A percentile compares a stretch with the other conserved stretches of the same genome.
Conservation (phyloP, 2,113 vertebrate genomes). For the Pseudorhombus dupliciocellatus region DNA sequence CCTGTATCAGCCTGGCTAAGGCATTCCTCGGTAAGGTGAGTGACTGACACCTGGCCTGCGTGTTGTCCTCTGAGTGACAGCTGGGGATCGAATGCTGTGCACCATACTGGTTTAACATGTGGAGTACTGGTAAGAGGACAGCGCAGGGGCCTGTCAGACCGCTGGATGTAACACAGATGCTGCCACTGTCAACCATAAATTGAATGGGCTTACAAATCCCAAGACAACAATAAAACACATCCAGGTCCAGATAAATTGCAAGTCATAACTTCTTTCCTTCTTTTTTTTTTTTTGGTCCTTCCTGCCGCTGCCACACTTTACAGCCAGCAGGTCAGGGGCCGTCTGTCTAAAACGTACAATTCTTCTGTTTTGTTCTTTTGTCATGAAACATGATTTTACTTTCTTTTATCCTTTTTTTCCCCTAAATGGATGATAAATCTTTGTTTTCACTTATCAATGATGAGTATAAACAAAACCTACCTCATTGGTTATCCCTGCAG, state of each 20-base stretch:
- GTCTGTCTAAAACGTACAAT: no score
- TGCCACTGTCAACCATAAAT: neutral
- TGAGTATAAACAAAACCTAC: no score
- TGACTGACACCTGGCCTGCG: neutral
- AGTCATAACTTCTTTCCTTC: neutral
- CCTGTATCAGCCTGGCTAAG: constrained; percentile 86
- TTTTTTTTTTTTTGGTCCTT: neutral
- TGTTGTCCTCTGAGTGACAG: no score
- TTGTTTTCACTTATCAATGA: no score
- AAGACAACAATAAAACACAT: neutral
- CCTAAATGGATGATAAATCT: no score
- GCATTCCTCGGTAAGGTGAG: constrained; percentile 92
- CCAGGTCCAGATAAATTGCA: neutral
- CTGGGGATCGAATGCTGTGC: neutral
- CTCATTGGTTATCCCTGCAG: constrained; percentile 66
- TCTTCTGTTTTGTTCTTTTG: no score
- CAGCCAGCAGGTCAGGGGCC: no score
- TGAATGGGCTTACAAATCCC: neutral
- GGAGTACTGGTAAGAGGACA: neutral
- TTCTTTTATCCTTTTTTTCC: no score
- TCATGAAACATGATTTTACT: no score
- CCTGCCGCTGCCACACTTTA: neutral
- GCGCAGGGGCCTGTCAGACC: neutral
- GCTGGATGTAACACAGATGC: neutral
- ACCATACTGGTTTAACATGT: neutral